These are phyloP conservation scores for Phenganax marumi DNA, from an alignment of 92 coral and sea anemone species.

Conservation along the genomic window DNA sequence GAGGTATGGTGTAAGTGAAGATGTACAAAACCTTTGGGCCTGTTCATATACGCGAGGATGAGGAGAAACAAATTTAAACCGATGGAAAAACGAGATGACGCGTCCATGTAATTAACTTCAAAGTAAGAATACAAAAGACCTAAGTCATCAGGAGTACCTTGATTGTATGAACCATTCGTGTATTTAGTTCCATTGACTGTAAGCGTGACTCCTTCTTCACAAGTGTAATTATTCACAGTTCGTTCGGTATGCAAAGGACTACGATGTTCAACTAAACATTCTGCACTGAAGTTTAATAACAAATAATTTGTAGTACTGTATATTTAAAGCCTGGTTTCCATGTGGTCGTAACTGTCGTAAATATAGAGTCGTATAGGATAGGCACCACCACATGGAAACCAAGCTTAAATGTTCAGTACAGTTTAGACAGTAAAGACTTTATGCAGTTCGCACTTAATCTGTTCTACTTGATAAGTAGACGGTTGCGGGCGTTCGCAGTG, in stretches of 20 bases:
- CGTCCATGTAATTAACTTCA: neutral
- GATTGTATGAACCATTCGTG: conserved; percentile 91
- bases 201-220: conserved; percentile 64
- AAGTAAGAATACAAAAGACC: too few relatives aligned
- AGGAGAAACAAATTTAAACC: too few relatives aligned
- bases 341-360: neutral
- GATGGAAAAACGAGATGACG: neutral
- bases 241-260: conserved; percentile 84
- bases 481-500: neutral
- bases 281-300: conserved; percentile 43
- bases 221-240: conserved; percentile 87
- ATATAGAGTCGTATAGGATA: neutral
- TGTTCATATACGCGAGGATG: too few relatives aligned
- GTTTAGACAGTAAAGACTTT: too few relatives aligned
- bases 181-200: conserved; percentile 72
- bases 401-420: too few relatives aligned
- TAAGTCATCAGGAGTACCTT: conserved; percentile 59
- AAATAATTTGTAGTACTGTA: too few relatives aligned
- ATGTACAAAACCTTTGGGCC: too few relatives aligned
- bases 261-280: conserved; percentile 69
- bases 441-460: too few relatives aligned
- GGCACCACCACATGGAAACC: neutral
- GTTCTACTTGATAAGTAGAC: neutral
- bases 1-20: too few relatives aligned
- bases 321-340: too few relatives aligned